Conservation (phyloP, 64 coral and sea anemone genomes). For the Cladopsammia gracilis region DNA sequence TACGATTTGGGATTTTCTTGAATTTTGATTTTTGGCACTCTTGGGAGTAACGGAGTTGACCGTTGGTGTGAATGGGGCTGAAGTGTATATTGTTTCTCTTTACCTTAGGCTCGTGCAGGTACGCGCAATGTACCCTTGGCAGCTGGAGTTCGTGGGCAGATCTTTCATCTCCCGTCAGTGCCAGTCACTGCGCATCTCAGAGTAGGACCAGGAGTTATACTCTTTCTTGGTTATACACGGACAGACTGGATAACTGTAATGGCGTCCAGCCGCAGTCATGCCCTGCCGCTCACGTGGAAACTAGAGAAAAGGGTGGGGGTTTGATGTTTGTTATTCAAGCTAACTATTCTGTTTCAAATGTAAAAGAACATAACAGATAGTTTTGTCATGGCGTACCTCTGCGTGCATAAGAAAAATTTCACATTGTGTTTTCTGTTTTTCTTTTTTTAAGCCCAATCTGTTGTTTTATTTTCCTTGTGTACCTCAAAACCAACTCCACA, state of each 20-base stretch:
- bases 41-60: no score
- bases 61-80: no score
- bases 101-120: constrained; percentile 81
- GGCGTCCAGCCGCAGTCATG: constrained; percentile 78
- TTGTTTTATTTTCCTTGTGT: no score
- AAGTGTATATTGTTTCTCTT: neutral
- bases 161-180: constrained; percentile 56
- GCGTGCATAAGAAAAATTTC: no score
- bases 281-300: constrained; percentile 62
- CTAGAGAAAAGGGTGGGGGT: constrained; percentile 80
- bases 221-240: constrained; percentile 63
- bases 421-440: no score
- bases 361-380: neutral
- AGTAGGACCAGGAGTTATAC: constrained; percentile 51
- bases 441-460: no score
- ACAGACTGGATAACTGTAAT: constrained; percentile 74
- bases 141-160: constrained; percentile 80
- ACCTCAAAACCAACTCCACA: no score
- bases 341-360: neutral
- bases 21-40: no score
- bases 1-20: no score
- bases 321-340: neutral
- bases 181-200: constrained; percentile 82
- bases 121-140: constrained; percentile 75
- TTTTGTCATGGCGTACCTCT: no score